phyloP scores from a whole-genome alignment of 2,797 vertebrate species.

The Megalops cyprinoides region DNA sequence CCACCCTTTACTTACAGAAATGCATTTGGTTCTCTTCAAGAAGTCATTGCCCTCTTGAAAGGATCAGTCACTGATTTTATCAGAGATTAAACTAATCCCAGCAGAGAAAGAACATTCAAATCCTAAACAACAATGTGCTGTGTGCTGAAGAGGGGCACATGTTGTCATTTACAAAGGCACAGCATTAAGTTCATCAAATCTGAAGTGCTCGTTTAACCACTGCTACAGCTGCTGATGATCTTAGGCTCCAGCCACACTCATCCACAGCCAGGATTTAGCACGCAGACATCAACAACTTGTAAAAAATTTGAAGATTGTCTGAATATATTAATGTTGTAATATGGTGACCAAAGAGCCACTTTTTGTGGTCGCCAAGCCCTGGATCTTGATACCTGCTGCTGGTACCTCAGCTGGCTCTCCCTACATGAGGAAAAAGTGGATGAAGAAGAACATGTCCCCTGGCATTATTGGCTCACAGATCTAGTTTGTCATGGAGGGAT shows the following conservation, averaged over 20 bases:
- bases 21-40: too few species aligned
- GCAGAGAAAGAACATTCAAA: background rate
- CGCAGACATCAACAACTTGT: background rate
- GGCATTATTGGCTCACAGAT: slow-evolving; percentile 19
- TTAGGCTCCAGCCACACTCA: background rate
- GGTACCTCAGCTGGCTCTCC: slow-evolving; percentile 9
- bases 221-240: background rate
- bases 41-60: background rate
- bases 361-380: too few species aligned
- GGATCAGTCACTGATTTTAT: background rate
- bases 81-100: background rate
- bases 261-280: background rate
- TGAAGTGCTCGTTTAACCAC: background rate
- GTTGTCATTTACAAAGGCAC: background rate
- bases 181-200: background rate
- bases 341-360: background rate
- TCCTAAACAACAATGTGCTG: background rate
- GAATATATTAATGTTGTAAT: background rate
- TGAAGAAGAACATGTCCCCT: slow-evolving; percentile 5
- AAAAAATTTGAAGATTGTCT: background rate
- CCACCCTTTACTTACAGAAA: slow-evolving; percentile 4
- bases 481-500: slow-evolving; percentile 20
- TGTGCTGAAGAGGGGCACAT: background rate
- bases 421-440: slow-evolving; percentile 11
- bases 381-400: too few species aligned